Evolutionary conservation across 2,888 invertebrate species (phyloP).

Genomic region (Sesamia inferens): DNA sequence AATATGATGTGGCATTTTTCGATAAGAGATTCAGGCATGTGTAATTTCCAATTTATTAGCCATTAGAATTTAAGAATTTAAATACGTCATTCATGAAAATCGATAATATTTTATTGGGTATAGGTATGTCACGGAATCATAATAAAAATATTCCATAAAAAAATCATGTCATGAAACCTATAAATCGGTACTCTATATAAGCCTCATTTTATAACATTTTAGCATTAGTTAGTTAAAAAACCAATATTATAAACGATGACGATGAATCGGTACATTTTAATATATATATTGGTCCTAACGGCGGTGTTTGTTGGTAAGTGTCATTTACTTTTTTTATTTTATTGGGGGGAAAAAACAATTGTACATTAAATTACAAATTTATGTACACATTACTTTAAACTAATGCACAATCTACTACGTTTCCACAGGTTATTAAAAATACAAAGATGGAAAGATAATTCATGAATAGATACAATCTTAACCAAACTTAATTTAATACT

Average conservation of each 20-base stretch:
- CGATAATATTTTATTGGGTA: not conserved
- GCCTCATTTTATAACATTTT: not conserved
- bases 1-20: not conserved
- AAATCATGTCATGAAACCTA: not conserved
- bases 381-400: no score
- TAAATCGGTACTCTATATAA: not conserved
- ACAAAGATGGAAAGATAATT: no score
- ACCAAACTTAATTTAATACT: no score
- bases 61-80: not conserved
- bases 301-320: slow-evolving; percentile 1
- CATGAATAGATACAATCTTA: no score
- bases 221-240: not conserved
- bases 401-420: no score
- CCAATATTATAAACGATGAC: not conserved
- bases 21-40: not conserved
- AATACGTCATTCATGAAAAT: not conserved
- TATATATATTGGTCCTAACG: not conserved
- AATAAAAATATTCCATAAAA: not conserved
- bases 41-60: not conserved
- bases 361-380: no score
- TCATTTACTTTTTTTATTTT: no score
- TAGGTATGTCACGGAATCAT: not conserved
- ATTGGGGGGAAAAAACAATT: no score
- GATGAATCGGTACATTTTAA: not conserved
- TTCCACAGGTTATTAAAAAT: no score